Evolutionary conservation across 2,797 vertebrate genomes (phyloP).

Genomic region (Intellagama lesueurii): DNA sequence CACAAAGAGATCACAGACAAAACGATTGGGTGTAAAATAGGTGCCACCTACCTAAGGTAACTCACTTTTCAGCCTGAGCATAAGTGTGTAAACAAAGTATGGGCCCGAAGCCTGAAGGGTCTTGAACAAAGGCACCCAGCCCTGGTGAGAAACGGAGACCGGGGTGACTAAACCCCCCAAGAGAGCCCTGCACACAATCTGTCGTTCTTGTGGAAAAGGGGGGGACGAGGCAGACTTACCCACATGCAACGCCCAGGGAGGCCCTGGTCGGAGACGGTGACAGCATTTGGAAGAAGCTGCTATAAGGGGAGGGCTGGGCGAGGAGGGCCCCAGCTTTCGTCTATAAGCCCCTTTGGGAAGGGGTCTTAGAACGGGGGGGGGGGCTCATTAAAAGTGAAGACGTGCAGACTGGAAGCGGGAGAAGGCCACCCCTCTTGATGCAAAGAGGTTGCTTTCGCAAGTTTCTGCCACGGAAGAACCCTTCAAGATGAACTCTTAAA

Average conservation of each 20-base stretch:
- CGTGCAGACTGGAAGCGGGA: slow-evolving; percentile 19
- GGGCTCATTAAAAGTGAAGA: slow-evolving; percentile 29
- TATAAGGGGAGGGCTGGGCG: not conserved
- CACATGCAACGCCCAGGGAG: slow-evolving; percentile 34
- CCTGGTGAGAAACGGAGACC: slow-evolving; percentile 90
- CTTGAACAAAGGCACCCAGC: slow-evolving; percentile 91
- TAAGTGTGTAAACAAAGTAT: slow-evolving; percentile 91
- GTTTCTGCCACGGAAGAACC: not conserved
- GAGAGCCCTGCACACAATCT: slow-evolving; percentile 73
- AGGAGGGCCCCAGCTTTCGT: too few species aligned
- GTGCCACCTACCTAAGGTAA: slow-evolving; percentile 90
- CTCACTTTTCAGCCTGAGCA: slow-evolving; percentile 94
- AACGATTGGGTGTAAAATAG: slow-evolving; percentile 80
- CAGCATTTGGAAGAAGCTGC: slow-evolving; percentile 27
- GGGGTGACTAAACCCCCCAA: slow-evolving; percentile 87
- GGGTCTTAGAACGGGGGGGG: slow-evolving; percentile 2
- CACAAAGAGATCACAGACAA: slow-evolving; percentile 51
- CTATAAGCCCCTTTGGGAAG: slow-evolving; percentile 8
- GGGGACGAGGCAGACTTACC: slow-evolving; percentile 45
- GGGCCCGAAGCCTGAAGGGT: slow-evolving; percentile 91
- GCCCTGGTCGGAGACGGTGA: slow-evolving; percentile 18
- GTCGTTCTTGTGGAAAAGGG: slow-evolving; percentile 39
- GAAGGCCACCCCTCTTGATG: not conserved
- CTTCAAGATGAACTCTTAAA: not conserved
- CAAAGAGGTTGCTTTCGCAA: not conserved